Base-by-base conservation (phyloP, 1,140 invertebrate species). In the Hypsibius dujardini region DNA sequence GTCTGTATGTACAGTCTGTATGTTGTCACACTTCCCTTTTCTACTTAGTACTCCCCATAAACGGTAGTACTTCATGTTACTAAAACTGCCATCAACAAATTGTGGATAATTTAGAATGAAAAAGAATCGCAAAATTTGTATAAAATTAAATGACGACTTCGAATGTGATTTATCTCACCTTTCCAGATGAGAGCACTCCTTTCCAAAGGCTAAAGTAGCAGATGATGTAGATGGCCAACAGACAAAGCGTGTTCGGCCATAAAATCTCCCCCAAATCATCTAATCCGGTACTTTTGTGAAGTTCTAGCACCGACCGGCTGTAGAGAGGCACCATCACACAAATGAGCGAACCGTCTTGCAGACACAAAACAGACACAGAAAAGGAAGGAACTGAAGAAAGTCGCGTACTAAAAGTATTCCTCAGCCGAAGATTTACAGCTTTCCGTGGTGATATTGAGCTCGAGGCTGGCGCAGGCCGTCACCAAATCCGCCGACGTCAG, bases 181-280 rank as follows among this genome's bases (percentile, higher is more conserved):
- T 98, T 76, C 95, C 95, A 46, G 93, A 96, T 28, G 92, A 97
- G 47, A 92, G 92, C 74, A 98, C 97, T 47, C 95, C 95, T 80
- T 95, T 95, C 91, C 92, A 95, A 12, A 95, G 81, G 2, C 90
- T 93, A 79, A 95, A 95, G 79, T 95, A 95, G 77, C 92, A 95
- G 76, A 95, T 94, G 72, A 95, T 77, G 79, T 95, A 95, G 74
- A 95, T 91, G 3, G 88, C 86, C 7, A 94, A 82, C 47, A 95
- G 82, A 79, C 91, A 94, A 28, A 91, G 79, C 0, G 89, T 89
- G 80, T 92, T 87, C 77, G 93, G 90, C 89, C 89, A 92, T 80
- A 92, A 92, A 69, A 94, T 86, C 1, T 82, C 77, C 0, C 92
- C 92, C 60, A 95, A 81, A 80, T 94, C 88, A 75, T 91, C 87